Evolutionary conservation across 37 sponge, comb jelly and placozoan species (phyloP), one percentile per base, ranked within the genome.

Genomic region (Ephydatia muelleri): DNA sequence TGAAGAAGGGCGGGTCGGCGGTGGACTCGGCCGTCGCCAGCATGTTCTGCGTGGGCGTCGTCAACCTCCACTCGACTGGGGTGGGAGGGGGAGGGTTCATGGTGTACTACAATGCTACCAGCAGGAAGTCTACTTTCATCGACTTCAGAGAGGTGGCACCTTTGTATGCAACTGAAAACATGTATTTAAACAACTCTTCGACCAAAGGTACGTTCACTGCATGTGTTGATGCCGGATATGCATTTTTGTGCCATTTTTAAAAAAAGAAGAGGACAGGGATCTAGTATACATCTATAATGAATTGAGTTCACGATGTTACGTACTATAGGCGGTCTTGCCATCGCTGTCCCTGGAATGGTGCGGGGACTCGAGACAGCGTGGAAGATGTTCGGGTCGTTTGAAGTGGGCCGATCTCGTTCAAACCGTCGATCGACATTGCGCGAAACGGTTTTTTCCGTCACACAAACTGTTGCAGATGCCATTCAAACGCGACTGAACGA

Each of bases 71-170:
- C 68, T 94, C 95, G n/a, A 95, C 93, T 16, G 99, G 99, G 23
- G 87, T 98, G 6, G 99, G 99, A 47, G 99, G 99, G 4, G 99
- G 99, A 22, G 99, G 99, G 70, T 98, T 96, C 78, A 88, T 98
- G 93, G 83, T 96, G 22, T 80, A 88, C 30, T 93, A 93, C 87
- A 86, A 89, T 26, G 84, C 87, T 25, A 72, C 88, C 6, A 84
- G 65, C 11, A 72, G 70, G 30, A n/a, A 65, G 33, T 76, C 93
- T 1, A 68, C 85, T 19, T 79, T 82, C n/a, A 38, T 96, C 16
- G 92, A 98, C 86, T 98, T 90, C 84, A 82, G 99, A 84, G 96
- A 98, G 80, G 65, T 22, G 23, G 99, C 99, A 28, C 99, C 99
- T 0, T 25, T 31, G 26, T 37, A 68, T 19, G 95, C 97, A 0